A percentile compares a stretch with the other conserved stretches of the same genome.
Evolutionary conservation across 2,888 invertebrate genomes (phyloP).

Genomic region (Drosophila vallismaia): DNA sequence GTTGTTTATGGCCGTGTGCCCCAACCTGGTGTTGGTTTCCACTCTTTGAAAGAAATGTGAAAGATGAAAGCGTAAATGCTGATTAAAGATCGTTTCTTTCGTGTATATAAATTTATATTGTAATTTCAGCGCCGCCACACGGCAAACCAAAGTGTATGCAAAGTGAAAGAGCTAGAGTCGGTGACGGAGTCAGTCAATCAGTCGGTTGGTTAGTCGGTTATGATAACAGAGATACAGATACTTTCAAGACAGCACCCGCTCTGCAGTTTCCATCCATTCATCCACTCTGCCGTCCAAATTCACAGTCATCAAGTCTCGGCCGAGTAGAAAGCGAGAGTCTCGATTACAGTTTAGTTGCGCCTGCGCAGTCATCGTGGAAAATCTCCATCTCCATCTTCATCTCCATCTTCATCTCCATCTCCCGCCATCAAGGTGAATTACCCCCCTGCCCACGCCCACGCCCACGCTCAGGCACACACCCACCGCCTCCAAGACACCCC

Average conservation of each 20-base stretch:
- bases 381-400: constrained; percentile 9
- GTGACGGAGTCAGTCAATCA: constrained; percentile 46
- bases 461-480: not conserved
- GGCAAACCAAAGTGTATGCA: constrained; percentile 49
- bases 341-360: constrained; percentile 59
- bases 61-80: constrained; percentile 79
- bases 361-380: constrained; percentile 43
- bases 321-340: constrained; percentile 71
- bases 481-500: not conserved
- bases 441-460: constrained; percentile 7
- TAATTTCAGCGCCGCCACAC: constrained; percentile 61
- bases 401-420: not conserved
- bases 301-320: constrained; percentile 68
- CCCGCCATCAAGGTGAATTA: constrained; percentile 36
- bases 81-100: constrained; percentile 78
- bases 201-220: constrained; percentile 54
- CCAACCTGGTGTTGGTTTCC: constrained; percentile 49
- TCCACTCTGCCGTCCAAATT: constrained; percentile 59
- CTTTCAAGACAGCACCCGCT: constrained; percentile 35
- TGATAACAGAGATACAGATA: constrained; percentile 57
- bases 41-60: constrained; percentile 74
- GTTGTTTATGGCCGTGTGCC: constrained; percentile 38
- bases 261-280: constrained; percentile 14
- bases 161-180: constrained; percentile 67
- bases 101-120: constrained; percentile 70